Conservation (phyloP, 2,888 invertebrate species). For the Morinoia aosen region DNA sequence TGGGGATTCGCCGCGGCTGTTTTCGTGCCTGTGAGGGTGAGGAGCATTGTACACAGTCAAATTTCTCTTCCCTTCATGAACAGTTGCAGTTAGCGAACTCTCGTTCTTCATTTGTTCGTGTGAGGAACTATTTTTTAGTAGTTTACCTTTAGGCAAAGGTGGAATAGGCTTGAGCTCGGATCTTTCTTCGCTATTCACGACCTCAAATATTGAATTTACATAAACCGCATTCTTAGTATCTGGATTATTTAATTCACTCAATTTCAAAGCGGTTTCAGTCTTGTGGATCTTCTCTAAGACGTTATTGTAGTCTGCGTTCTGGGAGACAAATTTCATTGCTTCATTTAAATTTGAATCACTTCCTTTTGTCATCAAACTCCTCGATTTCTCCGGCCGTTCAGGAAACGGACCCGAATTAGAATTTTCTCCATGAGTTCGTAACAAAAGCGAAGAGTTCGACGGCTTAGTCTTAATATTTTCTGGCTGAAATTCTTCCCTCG, state of each 20-base stretch:
- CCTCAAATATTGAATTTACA: background rate
- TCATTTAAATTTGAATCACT: no score
- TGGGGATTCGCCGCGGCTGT: background rate
- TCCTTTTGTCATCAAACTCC: background rate
- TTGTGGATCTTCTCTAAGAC: background rate
- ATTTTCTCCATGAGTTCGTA: background rate
- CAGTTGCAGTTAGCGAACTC: background rate
- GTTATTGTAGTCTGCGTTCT: background rate
- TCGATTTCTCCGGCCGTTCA: background rate
- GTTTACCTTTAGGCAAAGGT: background rate
- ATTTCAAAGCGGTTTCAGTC: background rate
- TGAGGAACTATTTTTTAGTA: background rate
- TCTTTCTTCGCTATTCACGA: background rate
- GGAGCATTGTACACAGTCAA: background rate
- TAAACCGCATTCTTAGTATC: background rate
- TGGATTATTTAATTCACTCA: background rate
- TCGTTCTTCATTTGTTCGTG: background rate
- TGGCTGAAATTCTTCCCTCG: background rate
- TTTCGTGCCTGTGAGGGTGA: slow-evolving; percentile 35
- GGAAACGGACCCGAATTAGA: background rate
- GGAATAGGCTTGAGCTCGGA: background rate
- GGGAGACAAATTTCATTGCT: background rate
- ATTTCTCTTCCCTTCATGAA: background rate
- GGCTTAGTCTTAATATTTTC: background rate
- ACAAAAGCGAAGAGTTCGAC: background rate